A percentile compares a stretch with the other conserved stretches of the same genome.
Conservation (phyloP, 2,888 invertebrate genomes). For the Hecatera dysodea region DNA sequence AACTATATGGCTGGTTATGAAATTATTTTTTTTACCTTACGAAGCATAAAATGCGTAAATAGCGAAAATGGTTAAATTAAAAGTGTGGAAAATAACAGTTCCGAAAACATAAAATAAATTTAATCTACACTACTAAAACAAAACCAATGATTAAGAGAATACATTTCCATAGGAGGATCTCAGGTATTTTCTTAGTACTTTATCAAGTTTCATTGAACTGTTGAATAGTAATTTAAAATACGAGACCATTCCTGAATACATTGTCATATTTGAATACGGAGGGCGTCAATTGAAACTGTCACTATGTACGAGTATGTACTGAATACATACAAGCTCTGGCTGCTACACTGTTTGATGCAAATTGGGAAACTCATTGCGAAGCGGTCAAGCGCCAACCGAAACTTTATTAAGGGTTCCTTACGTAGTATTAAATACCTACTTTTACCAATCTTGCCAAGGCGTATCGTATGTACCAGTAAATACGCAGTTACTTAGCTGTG, state of each 20-base stretch:
- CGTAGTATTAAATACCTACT: too few species aligned
- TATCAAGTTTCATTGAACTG: background rate
- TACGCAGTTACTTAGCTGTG: too few species aligned
- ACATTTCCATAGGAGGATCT: background rate
- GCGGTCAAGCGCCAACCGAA: slow-evolving; percentile 16
- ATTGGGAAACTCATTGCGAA: slow-evolving; percentile 36
- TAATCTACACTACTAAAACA: too few species aligned
- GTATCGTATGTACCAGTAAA: too few species aligned
- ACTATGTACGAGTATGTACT: slow-evolving; percentile 3
- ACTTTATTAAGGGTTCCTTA: slow-evolving; percentile 11
- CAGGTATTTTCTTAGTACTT: too few species aligned
- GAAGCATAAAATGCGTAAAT: too few species aligned
- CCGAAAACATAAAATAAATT: background rate
- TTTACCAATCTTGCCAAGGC: too few species aligned
- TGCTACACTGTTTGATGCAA: slow-evolving; percentile 53
- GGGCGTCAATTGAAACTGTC: slow-evolving; percentile 15
- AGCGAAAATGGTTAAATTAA: background rate
- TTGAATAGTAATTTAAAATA: slow-evolving; percentile 5
- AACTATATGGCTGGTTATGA: background rate
- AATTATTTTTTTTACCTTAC: background rate
- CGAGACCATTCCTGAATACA: slow-evolving; percentile 2
- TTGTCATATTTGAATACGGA: slow-evolving; percentile 9
- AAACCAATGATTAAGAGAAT: background rate
- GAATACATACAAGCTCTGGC: slow-evolving; percentile 24
- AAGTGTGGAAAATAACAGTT: background rate